Evolutionary conservation across 2,888 invertebrate species (phyloP), one percentile per base, ranked within the genome.

Genomic region (Oxycera nigricornis): DNA sequence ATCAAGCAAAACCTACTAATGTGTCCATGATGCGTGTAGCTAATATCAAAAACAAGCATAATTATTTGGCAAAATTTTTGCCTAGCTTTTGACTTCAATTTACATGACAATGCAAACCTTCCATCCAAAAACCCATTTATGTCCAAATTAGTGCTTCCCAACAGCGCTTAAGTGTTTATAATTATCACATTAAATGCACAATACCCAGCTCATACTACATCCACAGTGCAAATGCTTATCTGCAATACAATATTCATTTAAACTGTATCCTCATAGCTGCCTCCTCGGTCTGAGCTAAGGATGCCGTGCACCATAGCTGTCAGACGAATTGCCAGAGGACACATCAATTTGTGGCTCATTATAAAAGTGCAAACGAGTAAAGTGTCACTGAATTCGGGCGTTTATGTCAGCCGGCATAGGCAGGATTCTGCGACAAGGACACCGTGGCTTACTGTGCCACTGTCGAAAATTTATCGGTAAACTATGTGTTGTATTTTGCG

Each of bases 261-360:
- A 52, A 70, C 35, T 11, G 31, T 26, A 55, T 70, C 55, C 24
- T 14, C 39, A 65, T 1, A 9, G 22, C 24, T 65, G 9, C 35
- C 7, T 14, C 35, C 11, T 55, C 31, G 22, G 24, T 55, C 55
- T 11, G 0, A 7, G 39, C 14, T 55, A 7, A 20, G 22, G 24
- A 35, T 17, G 7, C 70, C 2, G 31, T 20, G 52, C 20, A n/a
- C n/a, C 22, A 24, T 22, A 22, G 70, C 70, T 70, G n/a, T 70
- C 55, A 70, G 30, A 70, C 52, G 46, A 70, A 70, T 70, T 20
- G 70, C 52, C 31, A 52, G 55, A 70, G 70, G 70, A 70, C 70
- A 55, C 52, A 70, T 70, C 70, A 70, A 70, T 70, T 46, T 70
- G 70, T 55, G 70, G 70, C 55, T 70, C 70, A 70, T 70, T 70